Conservation (phyloP, 2,113 vertebrate genomes). For the Columbina picui region DNA sequence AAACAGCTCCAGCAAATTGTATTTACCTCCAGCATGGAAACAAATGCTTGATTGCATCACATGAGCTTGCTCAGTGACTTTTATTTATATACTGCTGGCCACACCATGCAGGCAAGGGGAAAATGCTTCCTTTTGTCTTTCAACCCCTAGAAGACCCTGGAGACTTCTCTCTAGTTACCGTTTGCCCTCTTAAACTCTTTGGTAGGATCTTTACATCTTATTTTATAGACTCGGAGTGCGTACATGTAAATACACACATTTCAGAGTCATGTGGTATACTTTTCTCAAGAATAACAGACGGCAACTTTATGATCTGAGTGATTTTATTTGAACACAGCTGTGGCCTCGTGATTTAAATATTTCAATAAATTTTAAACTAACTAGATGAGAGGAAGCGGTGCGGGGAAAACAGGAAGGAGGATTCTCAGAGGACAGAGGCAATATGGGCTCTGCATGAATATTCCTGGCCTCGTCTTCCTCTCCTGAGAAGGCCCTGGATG, state of each 20-base stretch:
- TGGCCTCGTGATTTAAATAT: conserved; percentile 66
- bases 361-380: conserved; percentile 68
- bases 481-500: neutral
- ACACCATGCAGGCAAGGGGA: neutral
- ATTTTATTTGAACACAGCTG: conserved; percentile 70
- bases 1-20: conserved; percentile 64
- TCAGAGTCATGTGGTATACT: neutral
- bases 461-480: neutral
- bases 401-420: neutral
- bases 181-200: neutral
- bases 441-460: neutral
- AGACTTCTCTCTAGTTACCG: neutral
- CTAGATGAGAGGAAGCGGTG: conserved; percentile 25
- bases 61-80: conserved; percentile 52
- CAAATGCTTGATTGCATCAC: conserved; percentile 67
- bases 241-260: neutral
- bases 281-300: conserved; percentile 58
- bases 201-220: neutral
- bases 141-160: conserved; percentile 8
- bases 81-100: conserved; percentile 46
- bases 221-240: neutral
- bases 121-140: neutral
- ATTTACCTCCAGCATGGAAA: conserved; percentile 69
- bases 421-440: neutral
- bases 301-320: conserved; percentile 70